Evolutionary conservation across 2,113 vertebrate species (phyloP).

Genomic region (Gymnobelideus leadbeateri): DNA sequence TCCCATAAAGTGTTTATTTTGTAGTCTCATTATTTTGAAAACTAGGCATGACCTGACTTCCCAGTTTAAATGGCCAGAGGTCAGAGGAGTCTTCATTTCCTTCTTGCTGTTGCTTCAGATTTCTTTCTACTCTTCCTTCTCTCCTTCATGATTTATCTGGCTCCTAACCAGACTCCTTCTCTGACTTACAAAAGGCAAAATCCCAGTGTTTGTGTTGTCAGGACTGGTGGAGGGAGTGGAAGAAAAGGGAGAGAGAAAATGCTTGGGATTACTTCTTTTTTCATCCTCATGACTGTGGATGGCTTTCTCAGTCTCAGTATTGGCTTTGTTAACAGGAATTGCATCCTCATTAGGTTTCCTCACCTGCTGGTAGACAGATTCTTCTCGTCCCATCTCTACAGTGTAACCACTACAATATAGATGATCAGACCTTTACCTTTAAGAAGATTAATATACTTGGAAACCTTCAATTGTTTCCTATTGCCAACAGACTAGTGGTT

Average conservation of each 20-base stretch:
- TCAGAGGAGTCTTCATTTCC: background rate
- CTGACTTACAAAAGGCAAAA: background rate
- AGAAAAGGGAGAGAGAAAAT: background rate
- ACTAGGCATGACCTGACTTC: background rate
- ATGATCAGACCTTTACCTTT: no score
- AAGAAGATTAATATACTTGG: no score
- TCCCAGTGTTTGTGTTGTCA: background rate
- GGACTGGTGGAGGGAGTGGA: background rate
- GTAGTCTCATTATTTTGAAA: background rate
- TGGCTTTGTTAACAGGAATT: background rate
- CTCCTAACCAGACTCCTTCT: background rate
- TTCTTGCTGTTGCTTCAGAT: background rate
- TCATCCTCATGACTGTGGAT: background rate
- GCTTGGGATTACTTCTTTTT: background rate
- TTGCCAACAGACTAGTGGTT: no score
- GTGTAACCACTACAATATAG: background rate
- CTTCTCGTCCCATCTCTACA: background rate
- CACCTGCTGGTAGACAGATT: background rate
- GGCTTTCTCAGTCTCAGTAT: background rate
- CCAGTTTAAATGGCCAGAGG: background rate
- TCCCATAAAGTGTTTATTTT: background rate
- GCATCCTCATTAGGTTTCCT: background rate
- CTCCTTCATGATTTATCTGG: background rate
- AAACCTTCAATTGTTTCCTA: no score
- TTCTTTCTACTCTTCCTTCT: background rate